Base-by-base conservation (phyloP, 2,797 vertebrate genomes). In the Chromobotia macracanthus region DNA sequence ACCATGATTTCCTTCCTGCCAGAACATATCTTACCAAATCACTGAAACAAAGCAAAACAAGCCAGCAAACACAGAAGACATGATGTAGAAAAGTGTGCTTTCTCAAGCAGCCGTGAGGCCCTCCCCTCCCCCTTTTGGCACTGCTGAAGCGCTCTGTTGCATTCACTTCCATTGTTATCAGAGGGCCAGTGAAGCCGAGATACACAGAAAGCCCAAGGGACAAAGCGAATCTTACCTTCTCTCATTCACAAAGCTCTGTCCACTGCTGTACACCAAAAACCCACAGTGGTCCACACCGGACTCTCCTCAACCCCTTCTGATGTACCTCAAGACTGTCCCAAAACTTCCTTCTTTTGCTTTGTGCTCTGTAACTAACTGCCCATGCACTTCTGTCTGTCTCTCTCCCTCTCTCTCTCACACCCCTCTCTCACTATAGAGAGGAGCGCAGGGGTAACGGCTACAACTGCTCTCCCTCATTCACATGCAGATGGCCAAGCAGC, bases 401-500 rank as follows among this genome's bases (percentile, higher is more conserved):
- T 67, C 67, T 80, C 66, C 72, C 23, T 83, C 70, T 80, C 46
- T 82, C 46, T 60, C 38, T 75, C 55, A 38, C 51, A 38, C n/a
- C n/a, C n/a, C n/a, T n/a, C n/a, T n/a, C n/a, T n/a, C n/a, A n/a
- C n/a, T n/a, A n/a, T n/a, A n/a, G 70, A 75, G 70, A 74, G 76
- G 75, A 69, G 81, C 21, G 82, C 63, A 84, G 86, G 84, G 83
- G 79, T 83, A 86, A 84, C 79, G 80, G 86, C 83, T 86, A 88
- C 89, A 90, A 89, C 89, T 90, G 90, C 87, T 86, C 89, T 80
- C 66, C 38, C 87, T 90, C 90, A 93, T 94, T 94, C 90, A 94
- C 88, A 94, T 94, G 93, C 90, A 93, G 92, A 94, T 93, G 63
- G 80, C 88, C 86, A 88, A 92, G 91, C 71, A 92, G 92, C 92